These are phyloP conservation scores for Cephus nigrinus DNA, from an alignment of 2,888 invertebrate species.

Conservation along the genomic window DNA sequence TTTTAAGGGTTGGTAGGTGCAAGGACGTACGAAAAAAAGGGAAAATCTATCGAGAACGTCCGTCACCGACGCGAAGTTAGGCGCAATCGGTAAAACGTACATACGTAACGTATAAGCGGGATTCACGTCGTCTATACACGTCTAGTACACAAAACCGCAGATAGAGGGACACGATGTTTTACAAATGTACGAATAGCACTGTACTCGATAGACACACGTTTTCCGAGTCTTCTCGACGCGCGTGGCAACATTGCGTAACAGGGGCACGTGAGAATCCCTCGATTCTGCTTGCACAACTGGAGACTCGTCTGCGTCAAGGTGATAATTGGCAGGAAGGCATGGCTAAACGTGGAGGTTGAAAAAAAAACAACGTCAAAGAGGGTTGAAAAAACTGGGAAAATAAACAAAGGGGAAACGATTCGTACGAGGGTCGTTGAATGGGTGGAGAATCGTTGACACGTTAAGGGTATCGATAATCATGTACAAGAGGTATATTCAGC, in stretches of 20 bases:
- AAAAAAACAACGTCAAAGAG: not conserved
- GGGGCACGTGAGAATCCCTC: not conserved
- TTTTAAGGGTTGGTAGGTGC: not conserved
- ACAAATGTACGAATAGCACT: not conserved
- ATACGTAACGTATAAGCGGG: not conserved
- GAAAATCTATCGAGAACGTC: not conserved
- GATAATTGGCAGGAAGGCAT: not conserved
- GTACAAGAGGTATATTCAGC: not conserved
- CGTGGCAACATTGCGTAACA: not conserved
- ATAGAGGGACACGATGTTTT: not conserved
- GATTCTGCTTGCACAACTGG: not conserved
- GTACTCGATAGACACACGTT: not conserved
- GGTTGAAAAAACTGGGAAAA: not conserved
- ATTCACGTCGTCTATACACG: not conserved
- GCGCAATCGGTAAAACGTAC: not conserved
- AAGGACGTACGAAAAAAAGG: not conserved
- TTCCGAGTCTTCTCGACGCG: not conserved
- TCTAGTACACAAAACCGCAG: not conserved
- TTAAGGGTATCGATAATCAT: not conserved
- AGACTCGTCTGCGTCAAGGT: not conserved
- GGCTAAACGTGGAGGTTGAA: too few relatives aligned
- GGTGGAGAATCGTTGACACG: not conserved
- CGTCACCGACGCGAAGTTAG: not conserved
- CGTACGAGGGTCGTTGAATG: not conserved
- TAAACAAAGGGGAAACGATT: not conserved